A percentile compares a stretch with the other conserved stretches of the same genome.
Conservation (phyloP, 2,888 invertebrate species). For the Eucera pruinosa region DNA sequence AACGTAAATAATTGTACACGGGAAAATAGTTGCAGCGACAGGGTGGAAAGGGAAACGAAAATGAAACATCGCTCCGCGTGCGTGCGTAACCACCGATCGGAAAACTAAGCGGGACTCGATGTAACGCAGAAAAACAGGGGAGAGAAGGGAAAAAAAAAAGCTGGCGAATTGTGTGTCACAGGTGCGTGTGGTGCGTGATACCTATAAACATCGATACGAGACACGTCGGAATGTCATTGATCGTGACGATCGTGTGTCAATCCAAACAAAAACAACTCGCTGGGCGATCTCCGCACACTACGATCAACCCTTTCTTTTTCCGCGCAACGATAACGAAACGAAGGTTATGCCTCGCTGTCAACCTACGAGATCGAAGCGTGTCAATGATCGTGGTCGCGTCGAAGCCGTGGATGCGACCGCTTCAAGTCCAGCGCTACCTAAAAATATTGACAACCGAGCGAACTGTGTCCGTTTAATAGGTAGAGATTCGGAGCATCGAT, state of each 20-base stretch:
- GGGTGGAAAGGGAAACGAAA: no score
- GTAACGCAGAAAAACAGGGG: conserved; percentile 20
- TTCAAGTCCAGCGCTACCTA: conserved; percentile 37
- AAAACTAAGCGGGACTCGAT: neutral
- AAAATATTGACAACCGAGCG: conserved; percentile 59
- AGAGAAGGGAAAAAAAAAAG: no score
- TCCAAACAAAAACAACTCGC: conserved; percentile 39
- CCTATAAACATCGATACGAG: conserved; percentile 15
- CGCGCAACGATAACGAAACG: neutral
- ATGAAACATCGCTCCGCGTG: neutral
- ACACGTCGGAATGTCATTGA: conserved; percentile 26
- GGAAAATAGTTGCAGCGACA: no score
- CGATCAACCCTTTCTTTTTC: neutral
- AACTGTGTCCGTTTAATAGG: conserved; percentile 15
- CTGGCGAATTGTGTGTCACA: neutral
- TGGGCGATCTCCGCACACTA: neutral
- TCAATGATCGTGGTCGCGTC: conserved; percentile 23
- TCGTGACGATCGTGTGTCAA: neutral
- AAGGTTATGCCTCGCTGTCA: conserved; percentile 29
- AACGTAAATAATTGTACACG: neutral
- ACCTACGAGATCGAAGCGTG: conserved; percentile 7
- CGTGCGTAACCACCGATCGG: neutral
- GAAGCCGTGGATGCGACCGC: conserved; percentile 19
- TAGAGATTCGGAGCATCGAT: conserved; percentile 19
- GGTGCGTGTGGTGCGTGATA: neutral